phyloP scores from a whole-genome alignment of 2,113 vertebrate genomes.

The Dromas ardeola region DNA sequence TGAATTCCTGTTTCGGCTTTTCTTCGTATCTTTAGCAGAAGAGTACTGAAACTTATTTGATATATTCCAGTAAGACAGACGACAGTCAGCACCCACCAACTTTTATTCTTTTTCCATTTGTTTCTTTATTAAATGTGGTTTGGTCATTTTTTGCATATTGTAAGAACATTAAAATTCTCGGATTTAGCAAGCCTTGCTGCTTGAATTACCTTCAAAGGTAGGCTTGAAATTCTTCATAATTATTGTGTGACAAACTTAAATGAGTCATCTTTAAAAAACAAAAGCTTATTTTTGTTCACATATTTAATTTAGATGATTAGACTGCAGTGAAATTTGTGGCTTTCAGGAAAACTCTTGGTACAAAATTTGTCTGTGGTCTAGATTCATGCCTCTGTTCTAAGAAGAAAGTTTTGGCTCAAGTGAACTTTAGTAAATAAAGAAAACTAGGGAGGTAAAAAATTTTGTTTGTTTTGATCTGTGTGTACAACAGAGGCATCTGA shows the following conservation, averaged over 20 bases:
- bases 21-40: conserved; percentile 31
- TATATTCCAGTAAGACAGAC: conserved; percentile 50
- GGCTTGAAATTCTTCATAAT: not conserved
- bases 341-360: not conserved
- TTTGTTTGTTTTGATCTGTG: not conserved
- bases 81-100: not conserved
- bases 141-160: not conserved
- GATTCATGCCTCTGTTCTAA: not conserved
- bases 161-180: not conserved
- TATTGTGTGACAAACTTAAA: not conserved
- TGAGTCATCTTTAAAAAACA: not conserved
- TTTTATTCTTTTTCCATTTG: not conserved
- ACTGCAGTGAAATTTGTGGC: not conserved
- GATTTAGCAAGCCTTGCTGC: not conserved
- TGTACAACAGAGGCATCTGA: not conserved
- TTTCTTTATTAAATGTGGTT: not conserved
- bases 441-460: not conserved
- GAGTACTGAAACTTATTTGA: not conserved
- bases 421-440: not conserved
- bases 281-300: not conserved
- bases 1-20: conserved; percentile 72
- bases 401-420: not conserved
- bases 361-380: not conserved
- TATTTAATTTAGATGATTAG: not conserved
- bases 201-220: not conserved